Conservation (phyloP, 1,140 invertebrate genomes). For the Archivesica marissinica region DNA sequence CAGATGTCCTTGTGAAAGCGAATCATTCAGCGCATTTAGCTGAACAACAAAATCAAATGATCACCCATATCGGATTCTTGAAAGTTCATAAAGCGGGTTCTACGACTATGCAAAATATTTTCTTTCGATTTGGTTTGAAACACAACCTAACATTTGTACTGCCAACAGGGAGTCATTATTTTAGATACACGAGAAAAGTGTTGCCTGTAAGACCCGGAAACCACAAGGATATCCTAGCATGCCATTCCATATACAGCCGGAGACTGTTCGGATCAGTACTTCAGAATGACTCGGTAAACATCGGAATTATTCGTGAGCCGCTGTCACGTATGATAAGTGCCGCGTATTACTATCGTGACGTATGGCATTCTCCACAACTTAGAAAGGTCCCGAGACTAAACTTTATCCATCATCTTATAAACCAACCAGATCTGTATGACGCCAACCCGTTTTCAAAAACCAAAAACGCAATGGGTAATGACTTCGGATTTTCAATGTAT, state of each 20-base stretch:
- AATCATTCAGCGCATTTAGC: no score
- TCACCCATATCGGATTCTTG: slow-evolving; percentile 42
- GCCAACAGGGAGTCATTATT: slow-evolving; percentile 70
- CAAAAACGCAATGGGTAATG: slow-evolving; percentile 72
- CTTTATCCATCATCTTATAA: slow-evolving; percentile 49
- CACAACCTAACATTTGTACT: slow-evolving; percentile 84
- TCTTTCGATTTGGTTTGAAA: slow-evolving; percentile 84
- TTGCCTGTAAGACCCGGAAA: neutral
- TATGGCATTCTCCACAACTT: slow-evolving; percentile 33
- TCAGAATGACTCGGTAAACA: slow-evolving; percentile 64
- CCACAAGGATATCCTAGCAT: slow-evolving; percentile 34
- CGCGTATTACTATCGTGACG: slow-evolving; percentile 66
- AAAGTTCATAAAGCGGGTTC: slow-evolving; percentile 85
- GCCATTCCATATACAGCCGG: slow-evolving; percentile 66
- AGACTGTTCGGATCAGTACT: slow-evolving; percentile 56
- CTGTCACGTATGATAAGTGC: slow-evolving; percentile 66
- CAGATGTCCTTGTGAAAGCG: no score
- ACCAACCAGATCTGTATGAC: slow-evolving; percentile 60
- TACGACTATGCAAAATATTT: slow-evolving; percentile 85
- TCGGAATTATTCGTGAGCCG: slow-evolving; percentile 73
- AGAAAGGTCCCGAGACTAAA: slow-evolving; percentile 33
- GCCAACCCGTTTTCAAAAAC: slow-evolving; percentile 46
- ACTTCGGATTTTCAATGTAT: slow-evolving; percentile 64
- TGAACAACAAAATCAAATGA: no score
- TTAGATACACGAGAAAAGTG: neutral